Evolutionary conservation across 64 coral and sea anemone species (phyloP).

Genomic region (Stylophora pistillata): DNA sequence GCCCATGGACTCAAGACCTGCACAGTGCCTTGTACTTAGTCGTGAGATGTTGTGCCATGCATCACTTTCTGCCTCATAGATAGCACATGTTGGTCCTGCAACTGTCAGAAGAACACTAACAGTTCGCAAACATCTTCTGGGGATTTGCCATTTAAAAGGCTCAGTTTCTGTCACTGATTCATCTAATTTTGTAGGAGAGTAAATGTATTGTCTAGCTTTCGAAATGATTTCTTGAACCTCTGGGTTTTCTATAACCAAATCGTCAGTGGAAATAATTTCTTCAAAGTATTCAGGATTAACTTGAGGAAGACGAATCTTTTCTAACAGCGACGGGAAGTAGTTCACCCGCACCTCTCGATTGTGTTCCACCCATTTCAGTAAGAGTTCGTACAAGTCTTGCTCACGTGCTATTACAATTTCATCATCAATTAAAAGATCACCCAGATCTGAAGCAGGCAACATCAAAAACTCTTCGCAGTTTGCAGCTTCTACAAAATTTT

Average conservation of each 20-base stretch:
- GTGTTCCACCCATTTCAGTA: constrained; percentile 70
- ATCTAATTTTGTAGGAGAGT: constrained; percentile 13
- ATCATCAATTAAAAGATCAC: constrained; percentile 73
- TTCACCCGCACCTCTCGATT: constrained; percentile 51
- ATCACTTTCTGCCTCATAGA: constrained; percentile 67
- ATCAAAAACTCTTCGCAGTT: constrained; percentile 74
- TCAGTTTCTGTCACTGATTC: not conserved
- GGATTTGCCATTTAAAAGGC: constrained; percentile 46
- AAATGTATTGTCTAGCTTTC: constrained; percentile 56
- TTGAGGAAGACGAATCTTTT: constrained; percentile 78
- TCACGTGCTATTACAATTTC: constrained; percentile 82
- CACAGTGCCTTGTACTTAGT: constrained; percentile 75
- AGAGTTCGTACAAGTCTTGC: constrained; percentile 72
- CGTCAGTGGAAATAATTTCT: constrained; percentile 56
- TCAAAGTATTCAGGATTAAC: constrained; percentile 78
- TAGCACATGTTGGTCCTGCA: constrained; percentile 76
- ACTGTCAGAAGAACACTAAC: constrained; percentile 82
- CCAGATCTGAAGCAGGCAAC: constrained; percentile 62
- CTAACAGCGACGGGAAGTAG: constrained; percentile 66
- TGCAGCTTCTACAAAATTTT: constrained; percentile 81
- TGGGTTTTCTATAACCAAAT: constrained; percentile 52
- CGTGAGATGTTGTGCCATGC: constrained; percentile 73
- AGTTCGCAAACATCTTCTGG: constrained; percentile 78
- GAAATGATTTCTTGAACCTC: constrained; percentile 55
- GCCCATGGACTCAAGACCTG: constrained; percentile 80